Evolutionary conservation across 2,888 invertebrate species (phyloP).

Genomic region (Antitype chi): DNA sequence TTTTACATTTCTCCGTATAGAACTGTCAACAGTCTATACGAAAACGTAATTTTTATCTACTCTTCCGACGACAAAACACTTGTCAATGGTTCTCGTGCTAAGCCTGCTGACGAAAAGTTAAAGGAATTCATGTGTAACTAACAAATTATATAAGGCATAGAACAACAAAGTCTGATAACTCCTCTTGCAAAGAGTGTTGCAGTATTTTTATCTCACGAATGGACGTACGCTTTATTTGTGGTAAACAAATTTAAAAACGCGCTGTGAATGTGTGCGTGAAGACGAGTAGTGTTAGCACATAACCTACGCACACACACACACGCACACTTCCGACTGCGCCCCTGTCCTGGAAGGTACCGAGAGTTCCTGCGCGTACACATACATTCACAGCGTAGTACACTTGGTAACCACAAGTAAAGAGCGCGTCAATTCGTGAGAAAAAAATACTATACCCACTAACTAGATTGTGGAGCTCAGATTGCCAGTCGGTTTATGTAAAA

Average conservation of each 20-base stretch:
- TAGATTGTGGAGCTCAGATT: neutral
- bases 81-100: too few species aligned
- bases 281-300: neutral
- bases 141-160: neutral
- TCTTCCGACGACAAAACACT: too few species aligned
- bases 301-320: neutral
- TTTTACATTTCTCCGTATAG: too few species aligned
- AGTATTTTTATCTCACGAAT: neutral
- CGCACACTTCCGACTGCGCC: neutral
- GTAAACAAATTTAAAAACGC: neutral
- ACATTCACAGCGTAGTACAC: neutral
- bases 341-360: neutral
- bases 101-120: neutral
- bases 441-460: neutral
- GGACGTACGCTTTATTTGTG: neutral
- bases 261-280: neutral
- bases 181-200: neutral
- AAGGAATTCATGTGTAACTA: neutral
- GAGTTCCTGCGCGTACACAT: neutral
- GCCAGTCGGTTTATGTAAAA: neutral
- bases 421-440: neutral
- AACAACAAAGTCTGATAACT: neutral
- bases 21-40: too few species aligned
- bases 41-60: too few species aligned
- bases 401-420: neutral